Conservation (phyloP, 2,888 invertebrate genomes). For the Pristionchus japonicus region DNA sequence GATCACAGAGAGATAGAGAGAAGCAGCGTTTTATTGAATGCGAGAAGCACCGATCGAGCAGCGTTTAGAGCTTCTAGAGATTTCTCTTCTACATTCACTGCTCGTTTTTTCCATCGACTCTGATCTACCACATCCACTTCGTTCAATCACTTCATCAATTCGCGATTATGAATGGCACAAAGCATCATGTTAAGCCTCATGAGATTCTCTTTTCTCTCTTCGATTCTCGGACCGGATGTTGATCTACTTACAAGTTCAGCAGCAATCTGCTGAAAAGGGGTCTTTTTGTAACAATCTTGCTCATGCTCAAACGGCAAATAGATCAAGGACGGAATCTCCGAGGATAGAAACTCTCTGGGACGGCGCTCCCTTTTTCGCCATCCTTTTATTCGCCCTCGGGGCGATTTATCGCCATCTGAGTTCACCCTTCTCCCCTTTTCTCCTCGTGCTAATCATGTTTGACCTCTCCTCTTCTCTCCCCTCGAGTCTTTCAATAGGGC, state of each 20-base stretch:
- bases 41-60: background rate
- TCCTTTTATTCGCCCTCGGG: background rate
- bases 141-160: no score
- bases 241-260: background rate
- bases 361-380: background rate
- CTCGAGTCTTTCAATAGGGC: background rate
- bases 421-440: background rate
- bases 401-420: constrained; percentile 1
- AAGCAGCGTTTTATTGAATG: constrained; percentile 37
- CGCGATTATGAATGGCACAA: no score
- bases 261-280: no score
- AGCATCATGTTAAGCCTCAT: no score
- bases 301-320: no score
- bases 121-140: background rate
- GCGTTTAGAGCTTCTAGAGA: background rate
- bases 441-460: constrained; percentile 34
- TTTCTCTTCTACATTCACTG: background rate
- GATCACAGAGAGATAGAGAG: no score
- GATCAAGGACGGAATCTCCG: background rate
- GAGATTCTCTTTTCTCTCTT: background rate
- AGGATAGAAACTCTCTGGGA: background rate
- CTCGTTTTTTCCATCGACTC: background rate
- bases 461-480: background rate
- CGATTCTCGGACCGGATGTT: background rate
- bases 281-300: no score